Base-by-base conservation (phyloP, 2,113 vertebrate genomes). In the Pachyramphus minor region DNA sequence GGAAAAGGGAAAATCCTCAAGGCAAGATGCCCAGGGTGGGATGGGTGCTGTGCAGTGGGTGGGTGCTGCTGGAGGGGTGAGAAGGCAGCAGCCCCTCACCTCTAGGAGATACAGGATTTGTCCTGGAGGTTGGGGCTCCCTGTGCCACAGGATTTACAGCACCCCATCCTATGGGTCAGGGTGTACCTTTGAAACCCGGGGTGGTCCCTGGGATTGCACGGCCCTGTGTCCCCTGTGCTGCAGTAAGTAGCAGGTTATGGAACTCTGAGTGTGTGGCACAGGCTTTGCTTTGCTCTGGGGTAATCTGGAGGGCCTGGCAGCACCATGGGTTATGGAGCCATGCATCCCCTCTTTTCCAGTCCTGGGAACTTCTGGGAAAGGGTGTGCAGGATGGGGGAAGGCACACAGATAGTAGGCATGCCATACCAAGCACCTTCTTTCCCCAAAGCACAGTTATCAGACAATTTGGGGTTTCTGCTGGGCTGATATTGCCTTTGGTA, bases 171-270 rank as follows among this genome's bases (percentile, higher is more conserved):
- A 31, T 0, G 3, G 45, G 25, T 18, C 28, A 3, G 68, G 49
- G 13, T 64, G 72, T 59, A 56, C 9, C 39, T 12, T 41, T 9
- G 39, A 41, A 41, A n/a, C 14, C 14, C 13, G 15, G 30, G 19
- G 37, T 3, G 12, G 6, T 73, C 27, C 35, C 45, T 39, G 25
- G 53, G 30, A n/a, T 52, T 0, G 1, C 2, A 0, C 8, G 9
- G 35, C 21, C 14, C 44, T 30, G 6, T 35, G 67, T 37, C 27
- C 59, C n/a, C 2, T 0, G 33, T 80, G 80, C 41, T 71, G 11
- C 33, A 35, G 25, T 41, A 14, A 69, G 37, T 3, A 53, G 50
- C 47, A 58, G 41, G 14, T 35, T 10, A 4, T 24, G 64, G 58
- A 63, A 22, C 76, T 21, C 84, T 45, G 64, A 68, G 35, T 4